These are phyloP conservation scores for Hydropsyche betteni DNA, from an alignment of 2,888 invertebrate species.

Conservation along the genomic window DNA sequence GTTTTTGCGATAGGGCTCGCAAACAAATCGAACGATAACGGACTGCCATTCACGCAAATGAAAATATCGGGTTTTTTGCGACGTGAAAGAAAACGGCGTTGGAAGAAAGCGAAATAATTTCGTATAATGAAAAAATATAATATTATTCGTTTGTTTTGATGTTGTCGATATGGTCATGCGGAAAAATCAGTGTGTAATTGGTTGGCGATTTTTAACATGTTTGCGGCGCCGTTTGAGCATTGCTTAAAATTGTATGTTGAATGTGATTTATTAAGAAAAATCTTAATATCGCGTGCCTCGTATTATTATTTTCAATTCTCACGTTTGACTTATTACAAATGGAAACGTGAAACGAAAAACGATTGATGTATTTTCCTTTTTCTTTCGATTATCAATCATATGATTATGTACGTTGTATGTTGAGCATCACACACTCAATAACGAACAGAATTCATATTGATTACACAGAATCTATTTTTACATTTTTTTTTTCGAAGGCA, in stretches of 20 bases:
- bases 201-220: constrained; percentile 1
- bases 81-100: not conserved
- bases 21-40: constrained; percentile 21
- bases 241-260: constrained; percentile 10
- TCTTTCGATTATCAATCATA: too few relatives aligned
- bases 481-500: too few relatives aligned
- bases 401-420: not conserved
- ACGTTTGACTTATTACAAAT: constrained; percentile 25
- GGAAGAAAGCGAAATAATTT: not conserved
- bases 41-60: constrained; percentile 5
- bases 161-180: not conserved
- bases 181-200: constrained; percentile 16
- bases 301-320: constrained; percentile 31
- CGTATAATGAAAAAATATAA: too few relatives aligned
- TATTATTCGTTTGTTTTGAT: not conserved
- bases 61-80: not conserved
- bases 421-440: too few relatives aligned
- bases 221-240: not conserved
- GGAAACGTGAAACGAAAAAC: constrained; percentile 10
- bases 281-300: constrained; percentile 29
- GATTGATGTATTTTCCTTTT: constrained; percentile 9
- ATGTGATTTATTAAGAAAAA: constrained; percentile 31
- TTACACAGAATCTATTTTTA: too few relatives aligned
- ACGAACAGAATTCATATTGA: too few relatives aligned
- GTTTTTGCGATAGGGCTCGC: constrained; percentile 12